Percentiles rank a stretch among this genome's conserved stretches.
Conservation (phyloP, 2,888 invertebrate genomes). For the Hirtodrosophila alboralis region DNA sequence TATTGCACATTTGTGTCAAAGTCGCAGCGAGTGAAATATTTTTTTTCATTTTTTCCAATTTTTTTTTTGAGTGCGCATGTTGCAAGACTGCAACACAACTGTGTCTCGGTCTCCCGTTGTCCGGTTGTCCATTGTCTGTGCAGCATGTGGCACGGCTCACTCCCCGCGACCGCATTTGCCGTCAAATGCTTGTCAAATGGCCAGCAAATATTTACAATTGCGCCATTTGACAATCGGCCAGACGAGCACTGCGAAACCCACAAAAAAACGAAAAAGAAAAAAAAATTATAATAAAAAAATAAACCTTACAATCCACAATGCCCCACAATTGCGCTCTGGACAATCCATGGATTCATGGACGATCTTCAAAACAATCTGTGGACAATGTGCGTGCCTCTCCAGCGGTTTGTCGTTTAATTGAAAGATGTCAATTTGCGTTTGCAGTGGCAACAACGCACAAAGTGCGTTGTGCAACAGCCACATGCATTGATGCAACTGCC, state of each 20-base stretch:
- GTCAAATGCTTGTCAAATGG: constrained; percentile 45
- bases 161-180: constrained; percentile 26
- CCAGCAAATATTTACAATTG: constrained; percentile 56
- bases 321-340: not conserved
- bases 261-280: constrained; percentile 16
- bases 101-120: constrained; percentile 1
- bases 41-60: constrained; percentile 13
- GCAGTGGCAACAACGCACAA: constrained; percentile 68
- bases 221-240: constrained; percentile 66
- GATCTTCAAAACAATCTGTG: constrained; percentile 9
- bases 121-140: constrained; percentile 12
- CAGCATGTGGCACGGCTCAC: constrained; percentile 59
- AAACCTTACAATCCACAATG: not conserved
- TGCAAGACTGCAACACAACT: too few species aligned
- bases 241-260: constrained; percentile 35
- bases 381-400: constrained; percentile 57
- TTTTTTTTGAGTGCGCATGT: constrained; percentile 40
- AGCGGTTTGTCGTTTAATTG: constrained; percentile 69
- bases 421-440: constrained; percentile 78
- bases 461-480: constrained; percentile 65
- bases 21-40: constrained; percentile 50
- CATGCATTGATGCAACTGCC: constrained; percentile 5
- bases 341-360: constrained; percentile 5
- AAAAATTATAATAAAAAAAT: too few species aligned
- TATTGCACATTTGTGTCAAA: constrained; percentile 68